A percentile compares a stretch with the other conserved stretches of the same genome.
These are phyloP conservation scores for Watsonalla cultraria DNA, from an alignment of 2,888 invertebrate species.

Conservation along the genomic window DNA sequence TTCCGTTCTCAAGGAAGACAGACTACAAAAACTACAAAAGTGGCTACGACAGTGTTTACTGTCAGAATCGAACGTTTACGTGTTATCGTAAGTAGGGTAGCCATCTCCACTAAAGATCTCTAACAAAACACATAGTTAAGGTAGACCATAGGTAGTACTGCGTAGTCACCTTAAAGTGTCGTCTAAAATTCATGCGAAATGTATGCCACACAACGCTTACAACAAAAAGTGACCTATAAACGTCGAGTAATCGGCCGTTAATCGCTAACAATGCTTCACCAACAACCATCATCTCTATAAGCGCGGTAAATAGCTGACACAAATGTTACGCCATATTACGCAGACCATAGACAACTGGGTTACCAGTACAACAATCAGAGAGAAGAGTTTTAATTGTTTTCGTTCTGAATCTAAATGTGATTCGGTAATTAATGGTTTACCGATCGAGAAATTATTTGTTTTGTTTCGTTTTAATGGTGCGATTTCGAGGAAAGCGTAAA, in stretches of 20 bases:
- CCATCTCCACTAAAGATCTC: too few relatives aligned
- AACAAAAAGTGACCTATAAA: neutral
- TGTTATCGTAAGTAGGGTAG: too few relatives aligned
- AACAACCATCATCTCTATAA: neutral
- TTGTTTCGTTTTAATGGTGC: neutral
- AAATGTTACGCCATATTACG: constrained; percentile 34
- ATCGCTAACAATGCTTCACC: constrained; percentile 5
- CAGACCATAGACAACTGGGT: constrained; percentile 27
- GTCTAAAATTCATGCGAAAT: neutral
- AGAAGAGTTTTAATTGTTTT: constrained; percentile 15
- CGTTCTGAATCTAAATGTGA: constrained; percentile 11
- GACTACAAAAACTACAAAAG: too few relatives aligned
- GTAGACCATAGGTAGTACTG: too few relatives aligned
- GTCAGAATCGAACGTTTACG: too few relatives aligned
- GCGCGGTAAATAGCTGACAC: constrained; percentile 20
- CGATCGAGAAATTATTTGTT: neutral
- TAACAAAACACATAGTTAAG: too few relatives aligned
- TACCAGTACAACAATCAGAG: constrained; percentile 25
- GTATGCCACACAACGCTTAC: neutral
- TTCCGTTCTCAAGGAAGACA: too few relatives aligned
- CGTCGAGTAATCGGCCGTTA: constrained; percentile 1
- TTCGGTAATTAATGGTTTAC: neutral
- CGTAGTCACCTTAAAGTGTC: too few relatives aligned
- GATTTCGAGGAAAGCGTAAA: neutral
- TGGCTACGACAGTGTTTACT: too few relatives aligned